These are phyloP conservation scores for Acronicta leporina DNA, from an alignment of 2,888 invertebrate genomes.

Conservation along the genomic window DNA sequence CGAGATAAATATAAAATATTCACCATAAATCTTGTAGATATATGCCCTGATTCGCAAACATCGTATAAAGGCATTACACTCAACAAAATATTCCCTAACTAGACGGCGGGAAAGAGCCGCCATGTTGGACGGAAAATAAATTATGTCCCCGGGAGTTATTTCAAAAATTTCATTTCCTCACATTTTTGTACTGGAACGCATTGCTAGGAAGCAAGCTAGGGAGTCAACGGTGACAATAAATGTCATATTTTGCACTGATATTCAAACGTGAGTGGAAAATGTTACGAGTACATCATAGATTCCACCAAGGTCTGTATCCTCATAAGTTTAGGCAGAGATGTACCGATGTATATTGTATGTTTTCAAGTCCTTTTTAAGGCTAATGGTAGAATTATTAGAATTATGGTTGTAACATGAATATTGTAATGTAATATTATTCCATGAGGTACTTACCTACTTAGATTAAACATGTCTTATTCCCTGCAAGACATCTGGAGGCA, in stretches of 20 bases:
- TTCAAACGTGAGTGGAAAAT: slow-evolving; percentile 19
- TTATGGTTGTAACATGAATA: too few species aligned
- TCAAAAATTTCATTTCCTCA: slow-evolving; percentile 46
- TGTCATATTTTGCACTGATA: slow-evolving; percentile 13
- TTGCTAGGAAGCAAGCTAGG: slow-evolving; percentile 15
- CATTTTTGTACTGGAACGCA: slow-evolving; percentile 19
- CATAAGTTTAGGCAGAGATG: too few species aligned
- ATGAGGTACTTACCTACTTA: too few species aligned
- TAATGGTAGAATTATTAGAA: too few species aligned
- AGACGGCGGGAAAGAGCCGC: slow-evolving; percentile 12
- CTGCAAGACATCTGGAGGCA: too few species aligned
- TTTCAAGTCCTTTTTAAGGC: too few species aligned
- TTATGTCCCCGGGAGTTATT: slow-evolving; percentile 39
- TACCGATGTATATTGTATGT: too few species aligned
- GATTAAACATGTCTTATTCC: too few species aligned
- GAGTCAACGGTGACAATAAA: slow-evolving; percentile 12
- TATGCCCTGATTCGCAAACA: slow-evolving; percentile 8
- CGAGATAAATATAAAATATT: slow-evolving; percentile 18
- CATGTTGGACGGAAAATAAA: slow-evolving; percentile 35
- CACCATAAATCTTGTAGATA: slow-evolving; percentile 7
- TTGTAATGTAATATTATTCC: too few species aligned
- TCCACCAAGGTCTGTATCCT: background rate
- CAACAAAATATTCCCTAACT: slow-evolving; percentile 20
- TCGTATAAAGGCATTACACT: slow-evolving; percentile 17
- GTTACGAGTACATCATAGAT: background rate